A percentile compares a stretch with the other conserved stretches of the same genome.
Evolutionary conservation across 2,113 vertebrate genomes (phyloP).

Genomic region (Malurus cyaneus): DNA sequence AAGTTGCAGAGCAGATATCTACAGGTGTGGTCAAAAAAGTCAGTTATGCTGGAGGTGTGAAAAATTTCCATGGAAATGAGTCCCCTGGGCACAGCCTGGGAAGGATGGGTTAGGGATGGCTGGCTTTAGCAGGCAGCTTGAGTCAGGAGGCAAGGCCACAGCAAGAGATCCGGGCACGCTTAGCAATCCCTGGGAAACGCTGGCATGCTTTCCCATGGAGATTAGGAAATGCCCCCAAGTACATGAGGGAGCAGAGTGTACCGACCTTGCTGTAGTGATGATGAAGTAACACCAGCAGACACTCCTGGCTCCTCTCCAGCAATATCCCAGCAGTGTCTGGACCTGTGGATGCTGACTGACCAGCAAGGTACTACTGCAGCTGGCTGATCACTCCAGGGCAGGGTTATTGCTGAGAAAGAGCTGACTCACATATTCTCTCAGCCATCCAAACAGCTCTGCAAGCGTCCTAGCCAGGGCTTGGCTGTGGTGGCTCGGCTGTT

Average conservation of each 20-base stretch:
- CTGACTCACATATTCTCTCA: not conserved
- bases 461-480: not conserved
- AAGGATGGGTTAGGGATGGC: no score
- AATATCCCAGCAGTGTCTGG: accelerated
- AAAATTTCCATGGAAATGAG: not conserved
- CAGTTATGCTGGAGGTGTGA: not conserved
- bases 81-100: not conserved
- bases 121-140: not conserved
- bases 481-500: not conserved
- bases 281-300: not conserved
- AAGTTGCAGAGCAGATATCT: not conserved
- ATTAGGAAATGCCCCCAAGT: not conserved
- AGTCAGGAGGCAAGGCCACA: not conserved
- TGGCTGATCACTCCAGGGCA: not conserved
- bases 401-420: not conserved
- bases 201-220: not conserved
- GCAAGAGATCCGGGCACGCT: not conserved
- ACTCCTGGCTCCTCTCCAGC: not conserved
- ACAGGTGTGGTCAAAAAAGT: not conserved
- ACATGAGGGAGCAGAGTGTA: no score
- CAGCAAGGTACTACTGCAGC: not conserved
- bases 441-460: not conserved
- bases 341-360: not conserved
- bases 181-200: accelerated
- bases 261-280: not conserved